Evolutionary conservation across 2,888 invertebrate species (phyloP).

Genomic region (Iselma pallidipennis): DNA sequence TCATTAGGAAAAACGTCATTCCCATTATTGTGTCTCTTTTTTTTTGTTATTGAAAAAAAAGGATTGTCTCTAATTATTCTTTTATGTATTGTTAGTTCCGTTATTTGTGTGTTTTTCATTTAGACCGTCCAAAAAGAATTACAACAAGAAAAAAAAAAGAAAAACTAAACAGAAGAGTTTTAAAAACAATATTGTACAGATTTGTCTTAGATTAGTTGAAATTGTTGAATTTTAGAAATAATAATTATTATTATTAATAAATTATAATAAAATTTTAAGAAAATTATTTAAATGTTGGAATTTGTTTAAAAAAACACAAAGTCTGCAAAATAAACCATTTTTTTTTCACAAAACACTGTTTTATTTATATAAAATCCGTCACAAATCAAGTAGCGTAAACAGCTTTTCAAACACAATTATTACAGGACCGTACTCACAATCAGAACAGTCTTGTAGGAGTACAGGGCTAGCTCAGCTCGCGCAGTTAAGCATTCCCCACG

Average conservation of each 20-base stretch:
- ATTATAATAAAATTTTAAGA: background rate
- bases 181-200: background rate
- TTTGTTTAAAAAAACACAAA: background rate
- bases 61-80: background rate
- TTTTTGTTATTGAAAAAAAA: background rate
- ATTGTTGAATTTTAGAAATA: slow-evolving; percentile 1
- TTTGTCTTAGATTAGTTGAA: background rate
- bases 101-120: background rate
- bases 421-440: no score
- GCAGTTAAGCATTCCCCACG: no score
- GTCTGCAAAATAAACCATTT: no score
- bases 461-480: no score
- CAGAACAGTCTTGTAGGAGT: no score
- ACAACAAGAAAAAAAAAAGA: no score
- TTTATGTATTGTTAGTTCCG: background rate
- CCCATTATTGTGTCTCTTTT: background rate
- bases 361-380: no score
- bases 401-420: no score
- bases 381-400: no score
- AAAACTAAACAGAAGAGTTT: no score
- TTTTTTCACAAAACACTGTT: no score
- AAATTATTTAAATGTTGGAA: background rate
- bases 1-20: no score
- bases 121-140: background rate
- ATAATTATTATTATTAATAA: background rate